Evolutionary conservation across 1,140 invertebrate genomes (phyloP).

Genomic region (Brachionus asplanchnoidis): DNA sequence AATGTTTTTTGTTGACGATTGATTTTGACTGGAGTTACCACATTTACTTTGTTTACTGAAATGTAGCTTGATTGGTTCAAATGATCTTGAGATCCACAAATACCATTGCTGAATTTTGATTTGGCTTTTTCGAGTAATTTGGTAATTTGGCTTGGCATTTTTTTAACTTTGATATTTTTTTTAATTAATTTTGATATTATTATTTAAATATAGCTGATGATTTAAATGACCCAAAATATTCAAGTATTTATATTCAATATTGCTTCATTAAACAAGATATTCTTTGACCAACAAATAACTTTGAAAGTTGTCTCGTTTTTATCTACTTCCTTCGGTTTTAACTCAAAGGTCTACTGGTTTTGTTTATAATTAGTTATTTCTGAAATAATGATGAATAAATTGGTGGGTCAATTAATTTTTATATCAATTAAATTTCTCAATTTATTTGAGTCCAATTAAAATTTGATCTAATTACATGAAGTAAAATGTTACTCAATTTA

Average conservation of each 20-base stretch:
- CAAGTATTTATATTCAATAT: too few species aligned
- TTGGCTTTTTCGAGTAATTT: conserved; percentile 3
- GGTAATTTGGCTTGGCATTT: neutral
- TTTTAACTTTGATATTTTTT: too few species aligned
- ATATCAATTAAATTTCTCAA: neutral
- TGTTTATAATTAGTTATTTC: neutral
- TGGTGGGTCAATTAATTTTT: neutral
- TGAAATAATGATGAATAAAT: too few species aligned
- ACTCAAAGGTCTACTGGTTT: neutral
- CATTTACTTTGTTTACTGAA: neutral
- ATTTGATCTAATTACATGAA: neutral
- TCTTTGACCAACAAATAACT: neutral
- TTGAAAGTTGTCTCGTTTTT: neutral
- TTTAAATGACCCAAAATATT: neutral
- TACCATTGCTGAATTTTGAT: neutral
- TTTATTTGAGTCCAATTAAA: neutral
- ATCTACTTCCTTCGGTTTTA: neutral
- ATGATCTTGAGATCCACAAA: neutral
- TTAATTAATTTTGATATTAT: neutral
- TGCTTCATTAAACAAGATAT: too few species aligned
- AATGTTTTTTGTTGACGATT: neutral
- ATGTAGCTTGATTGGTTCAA: neutral
- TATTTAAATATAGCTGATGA: neutral
- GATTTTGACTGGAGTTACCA: neutral
- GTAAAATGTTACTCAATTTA: neutral